Percentiles rank a stretch among this genome's conserved stretches.
These are phyloP conservation scores for Cryptocephalus moraei DNA, from an alignment of 2,888 invertebrate genomes.

Conservation along the genomic window DNA sequence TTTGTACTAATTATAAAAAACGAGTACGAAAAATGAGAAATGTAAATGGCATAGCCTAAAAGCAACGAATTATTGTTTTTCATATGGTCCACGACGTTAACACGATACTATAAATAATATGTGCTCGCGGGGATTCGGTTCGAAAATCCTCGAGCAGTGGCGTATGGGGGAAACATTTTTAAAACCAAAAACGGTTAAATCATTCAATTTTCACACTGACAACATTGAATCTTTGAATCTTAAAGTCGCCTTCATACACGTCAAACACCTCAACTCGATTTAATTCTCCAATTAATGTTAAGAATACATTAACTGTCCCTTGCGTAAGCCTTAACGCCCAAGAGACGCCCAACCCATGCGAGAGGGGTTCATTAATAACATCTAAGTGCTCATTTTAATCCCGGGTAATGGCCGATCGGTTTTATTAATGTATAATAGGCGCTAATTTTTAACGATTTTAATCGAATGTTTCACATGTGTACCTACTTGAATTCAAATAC, in stretches of 20 bases:
- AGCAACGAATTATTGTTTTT: slow-evolving; percentile 28
- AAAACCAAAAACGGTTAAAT: no score
- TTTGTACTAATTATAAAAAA: slow-evolving; percentile 23
- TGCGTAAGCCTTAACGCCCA: background rate
- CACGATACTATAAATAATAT: slow-evolving; percentile 28
- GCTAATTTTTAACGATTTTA: no score
- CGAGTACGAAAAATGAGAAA: slow-evolving; percentile 20
- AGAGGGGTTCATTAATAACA: background rate
- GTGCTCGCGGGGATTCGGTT: slow-evolving; percentile 5
- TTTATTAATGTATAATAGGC: no score
- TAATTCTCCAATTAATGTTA: no score
- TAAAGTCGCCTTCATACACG: no score
- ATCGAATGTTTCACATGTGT: no score
- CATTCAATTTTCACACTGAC: no score
- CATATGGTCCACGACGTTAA: slow-evolving; percentile 26
- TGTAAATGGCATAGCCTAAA: slow-evolving; percentile 21
- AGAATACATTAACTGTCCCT: no score
- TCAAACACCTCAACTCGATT: background rate
- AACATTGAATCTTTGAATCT: no score
- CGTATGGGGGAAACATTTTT: no score
- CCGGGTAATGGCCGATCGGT: background rate
- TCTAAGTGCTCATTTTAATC: background rate
- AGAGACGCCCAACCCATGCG: background rate
- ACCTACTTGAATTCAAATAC: no score
- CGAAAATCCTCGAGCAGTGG: slow-evolving; percentile 7